phyloP scores from a whole-genome alignment of 2,797 vertebrate species.

The Astyanax mexicanus region DNA sequence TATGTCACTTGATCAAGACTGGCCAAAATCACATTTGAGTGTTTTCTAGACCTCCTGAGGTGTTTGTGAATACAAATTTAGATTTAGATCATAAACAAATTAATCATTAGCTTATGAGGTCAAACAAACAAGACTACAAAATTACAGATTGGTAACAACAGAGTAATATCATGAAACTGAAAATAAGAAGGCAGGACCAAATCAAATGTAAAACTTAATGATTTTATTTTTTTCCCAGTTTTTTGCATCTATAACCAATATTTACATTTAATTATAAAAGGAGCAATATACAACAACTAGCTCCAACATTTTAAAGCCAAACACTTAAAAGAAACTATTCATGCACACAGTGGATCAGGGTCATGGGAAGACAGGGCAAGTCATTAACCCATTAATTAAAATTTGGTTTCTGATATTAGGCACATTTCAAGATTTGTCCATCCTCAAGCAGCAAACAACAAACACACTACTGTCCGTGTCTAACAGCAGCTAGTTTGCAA shows the following conservation, averaged over 20 bases:
- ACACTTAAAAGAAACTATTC: slow-evolving; percentile 68
- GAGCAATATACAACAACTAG: slow-evolving; percentile 68
- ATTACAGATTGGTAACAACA: neutral
- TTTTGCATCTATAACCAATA: slow-evolving; percentile 18
- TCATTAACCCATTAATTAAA: slow-evolving; percentile 23
- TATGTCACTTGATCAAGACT: too few species aligned
- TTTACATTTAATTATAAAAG: slow-evolving; percentile 82
- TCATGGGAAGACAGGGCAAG: slow-evolving; percentile 73
- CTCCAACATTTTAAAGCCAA: slow-evolving; percentile 70
- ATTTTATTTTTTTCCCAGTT: slow-evolving; percentile 3
- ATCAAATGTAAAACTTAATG: neutral
- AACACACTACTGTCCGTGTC: neutral
- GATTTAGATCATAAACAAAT: neutral
- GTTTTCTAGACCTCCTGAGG: too few species aligned
- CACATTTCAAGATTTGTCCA: slow-evolving; percentile 6
- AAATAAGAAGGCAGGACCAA: neutral
- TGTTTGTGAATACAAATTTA: neutral
- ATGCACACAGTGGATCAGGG: slow-evolving; percentile 71
- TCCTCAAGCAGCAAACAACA: slow-evolving; percentile 24
- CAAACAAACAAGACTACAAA: neutral
- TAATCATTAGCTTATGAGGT: too few species aligned
- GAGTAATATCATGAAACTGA: too few species aligned
- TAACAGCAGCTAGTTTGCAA: slow-evolving; percentile 1
- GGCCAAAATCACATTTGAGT: too few species aligned
- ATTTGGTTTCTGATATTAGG: slow-evolving; percentile 1